Conservation (phyloP, 2,113 vertebrate genomes). For the Callaeas wilsoni region DNA sequence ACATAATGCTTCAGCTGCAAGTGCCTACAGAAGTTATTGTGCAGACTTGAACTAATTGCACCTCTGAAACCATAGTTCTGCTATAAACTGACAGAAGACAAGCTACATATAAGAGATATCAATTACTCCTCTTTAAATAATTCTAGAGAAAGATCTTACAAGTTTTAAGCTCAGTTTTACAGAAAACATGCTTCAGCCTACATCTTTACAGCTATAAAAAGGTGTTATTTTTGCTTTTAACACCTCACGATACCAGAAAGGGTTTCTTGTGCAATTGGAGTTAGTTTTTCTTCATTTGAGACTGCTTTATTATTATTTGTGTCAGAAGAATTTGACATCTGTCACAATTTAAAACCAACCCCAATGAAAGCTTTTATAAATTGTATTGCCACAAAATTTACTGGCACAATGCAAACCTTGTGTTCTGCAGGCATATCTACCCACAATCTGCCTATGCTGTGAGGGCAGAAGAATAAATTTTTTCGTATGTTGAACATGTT, state of each 20-base stretch:
- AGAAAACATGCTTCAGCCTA: not conserved
- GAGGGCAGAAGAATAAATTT: not conserved
- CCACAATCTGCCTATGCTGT: not conserved
- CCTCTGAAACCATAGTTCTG: conserved; percentile 30
- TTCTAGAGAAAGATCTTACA: not conserved
- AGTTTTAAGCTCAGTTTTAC: not conserved
- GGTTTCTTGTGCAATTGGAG: not conserved
- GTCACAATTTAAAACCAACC: not conserved
- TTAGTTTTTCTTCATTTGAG: not conserved
- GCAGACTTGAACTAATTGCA: conserved; percentile 38
- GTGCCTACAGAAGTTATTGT: conserved; percentile 44
- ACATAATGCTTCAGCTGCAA: conserved; percentile 58
- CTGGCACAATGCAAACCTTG: not conserved
- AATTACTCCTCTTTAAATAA: not conserved
- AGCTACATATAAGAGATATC: not conserved
- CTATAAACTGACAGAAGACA: not conserved
- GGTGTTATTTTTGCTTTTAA: not conserved
- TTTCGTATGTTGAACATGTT: not conserved
- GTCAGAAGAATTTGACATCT: not conserved
- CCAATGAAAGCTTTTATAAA: not conserved
- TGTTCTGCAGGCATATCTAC: not conserved
- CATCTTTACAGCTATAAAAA: not conserved
- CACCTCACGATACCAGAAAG: not conserved
- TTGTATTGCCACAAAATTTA: not conserved
- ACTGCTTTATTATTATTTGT: not conserved